A percentile compares a stretch with the other conserved stretches of the same genome.
Evolutionary conservation across 2,888 invertebrate genomes (phyloP).

Genomic region (Drosophila hawaiiensis): DNA sequence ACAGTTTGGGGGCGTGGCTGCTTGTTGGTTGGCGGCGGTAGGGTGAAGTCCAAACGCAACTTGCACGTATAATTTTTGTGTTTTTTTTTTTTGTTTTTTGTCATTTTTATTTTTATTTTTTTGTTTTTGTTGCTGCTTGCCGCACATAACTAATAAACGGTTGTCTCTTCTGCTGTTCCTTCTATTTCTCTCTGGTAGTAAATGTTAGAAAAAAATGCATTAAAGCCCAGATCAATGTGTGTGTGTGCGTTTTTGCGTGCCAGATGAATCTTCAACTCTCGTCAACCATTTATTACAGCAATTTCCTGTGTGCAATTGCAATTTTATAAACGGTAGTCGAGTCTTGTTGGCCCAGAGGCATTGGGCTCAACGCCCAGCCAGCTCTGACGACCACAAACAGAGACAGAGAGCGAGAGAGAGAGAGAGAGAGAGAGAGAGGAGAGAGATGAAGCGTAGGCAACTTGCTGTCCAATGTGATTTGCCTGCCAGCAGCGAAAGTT

Average conservation of each 20-base stretch:
- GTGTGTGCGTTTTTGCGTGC: conserved; percentile 3
- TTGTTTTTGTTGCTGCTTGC: conserved; percentile 35
- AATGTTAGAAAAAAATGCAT: conserved; percentile 67
- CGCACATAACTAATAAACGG: conserved; percentile 20
- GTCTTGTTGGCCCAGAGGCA: conserved; percentile 53
- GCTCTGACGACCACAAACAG: not conserved
- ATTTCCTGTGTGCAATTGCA: conserved; percentile 78
- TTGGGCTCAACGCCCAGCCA: conserved; percentile 22
- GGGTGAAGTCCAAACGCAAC: conserved; percentile 11
- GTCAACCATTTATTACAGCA: conserved; percentile 74
- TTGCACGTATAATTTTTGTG: conserved; percentile 28
- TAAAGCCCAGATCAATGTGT: conserved; percentile 47
- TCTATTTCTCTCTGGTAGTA: conserved; percentile 30
- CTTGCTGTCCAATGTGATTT: conserved; percentile 32
- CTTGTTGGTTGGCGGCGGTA: not conserved
- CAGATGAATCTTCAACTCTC: conserved; percentile 41
- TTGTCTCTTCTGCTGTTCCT: conserved; percentile 23
- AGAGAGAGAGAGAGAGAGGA: not conserved
- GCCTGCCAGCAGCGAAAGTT: conserved; percentile 56
- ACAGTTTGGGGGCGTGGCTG: conserved; percentile 63
- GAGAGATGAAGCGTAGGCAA: not conserved
- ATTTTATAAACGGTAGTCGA: conserved; percentile 76
- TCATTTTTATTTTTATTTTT: not conserved
- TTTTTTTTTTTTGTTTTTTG: conserved; percentile 9
- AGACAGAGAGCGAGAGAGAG: not conserved